Percentiles rank a stretch among this genome's conserved stretches.
phyloP scores from a whole-genome alignment of 2,113 vertebrate species.

The Pelecanus crispus region DNA sequence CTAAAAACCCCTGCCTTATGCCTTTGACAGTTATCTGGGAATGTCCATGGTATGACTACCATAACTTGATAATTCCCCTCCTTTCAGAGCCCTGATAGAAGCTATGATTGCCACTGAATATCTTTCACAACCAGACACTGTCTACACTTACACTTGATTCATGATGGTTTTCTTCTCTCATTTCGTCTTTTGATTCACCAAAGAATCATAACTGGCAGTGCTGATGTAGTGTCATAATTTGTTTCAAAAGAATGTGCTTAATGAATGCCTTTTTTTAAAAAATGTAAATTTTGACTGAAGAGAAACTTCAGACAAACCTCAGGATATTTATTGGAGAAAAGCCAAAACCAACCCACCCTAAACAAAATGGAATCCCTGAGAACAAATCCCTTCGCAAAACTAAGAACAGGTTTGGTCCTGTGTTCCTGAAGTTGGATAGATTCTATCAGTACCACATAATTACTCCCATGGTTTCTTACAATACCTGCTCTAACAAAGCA shows the following conservation, averaged over 20 bases:
- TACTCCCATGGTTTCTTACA: background rate
- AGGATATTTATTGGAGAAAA: constrained; percentile 1
- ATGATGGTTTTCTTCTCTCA: background rate
- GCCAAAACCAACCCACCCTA: constrained; percentile 26
- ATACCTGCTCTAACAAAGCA: background rate
- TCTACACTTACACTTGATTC: background rate
- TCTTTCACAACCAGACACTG: background rate
- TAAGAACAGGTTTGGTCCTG: constrained; percentile 28
- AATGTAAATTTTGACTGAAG: background rate
- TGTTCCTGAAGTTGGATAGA: background rate
- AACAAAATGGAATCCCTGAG: constrained; percentile 26
- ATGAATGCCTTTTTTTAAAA: background rate
- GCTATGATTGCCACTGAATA: background rate
- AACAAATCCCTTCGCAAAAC: background rate
- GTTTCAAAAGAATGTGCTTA: constrained; percentile 16
- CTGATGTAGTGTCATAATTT: background rate
- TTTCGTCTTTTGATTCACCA: background rate
- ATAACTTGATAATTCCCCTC: background rate
- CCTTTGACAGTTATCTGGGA: background rate
- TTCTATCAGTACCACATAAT: constrained; percentile 32
- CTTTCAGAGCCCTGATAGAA: background rate
- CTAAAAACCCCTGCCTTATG: background rate
- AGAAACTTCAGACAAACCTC: background rate
- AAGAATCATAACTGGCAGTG: background rate
- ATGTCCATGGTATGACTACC: background rate